Evolutionary conservation across 2,888 invertebrate species (phyloP), one percentile per base, ranked within the genome.

Genomic region (Chydorus sphaericus): DNA sequence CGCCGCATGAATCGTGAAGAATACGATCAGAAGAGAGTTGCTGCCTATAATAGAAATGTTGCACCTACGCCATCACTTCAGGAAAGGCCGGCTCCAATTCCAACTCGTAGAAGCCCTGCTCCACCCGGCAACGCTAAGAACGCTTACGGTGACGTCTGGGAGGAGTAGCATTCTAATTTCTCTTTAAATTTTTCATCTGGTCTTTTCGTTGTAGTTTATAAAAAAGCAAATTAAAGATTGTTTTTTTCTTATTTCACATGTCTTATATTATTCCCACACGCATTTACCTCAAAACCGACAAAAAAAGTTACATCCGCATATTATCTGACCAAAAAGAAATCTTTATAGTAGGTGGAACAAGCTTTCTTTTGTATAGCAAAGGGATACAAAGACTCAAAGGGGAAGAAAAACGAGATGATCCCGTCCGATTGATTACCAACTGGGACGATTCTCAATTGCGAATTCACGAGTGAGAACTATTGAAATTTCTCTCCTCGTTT

Each of bases 1-100:
- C 75, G 86, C 20, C 76, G 75, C 52, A 75, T 73, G 64, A 85
- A 87, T 70, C 73, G 86, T 50, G 80, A 80, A 37, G 80, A 82
- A 30, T 79, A 77, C 66, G 64, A 74, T 55, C 72, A 69, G 62
- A 73, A 75, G 59, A 59, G 61, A 44, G 20, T 54, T 5, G 61
- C 58, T 26, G 73, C 73, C 36, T n/a, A 30, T 14, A 48, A 52
- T 11, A 26, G 20, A 31, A 18, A 29, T n/a, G 16, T 16, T 31
- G 50, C 50, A 20, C 50, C 50, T 1, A 28, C n/a, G 7, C n/a
- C 29, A 18, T 11, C 5, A 5, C 30, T 30, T 11, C n/a, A 30
- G 10, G 18, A 31, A 20, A 8, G 11, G 16, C 29, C 26, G 2
- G 14, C 50, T 23, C 37, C 8, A 18, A 11, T 6, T 3, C 1